phyloP scores from a whole-genome alignment of 2,888 invertebrate genomes.

The Rotaria macrura region DNA sequence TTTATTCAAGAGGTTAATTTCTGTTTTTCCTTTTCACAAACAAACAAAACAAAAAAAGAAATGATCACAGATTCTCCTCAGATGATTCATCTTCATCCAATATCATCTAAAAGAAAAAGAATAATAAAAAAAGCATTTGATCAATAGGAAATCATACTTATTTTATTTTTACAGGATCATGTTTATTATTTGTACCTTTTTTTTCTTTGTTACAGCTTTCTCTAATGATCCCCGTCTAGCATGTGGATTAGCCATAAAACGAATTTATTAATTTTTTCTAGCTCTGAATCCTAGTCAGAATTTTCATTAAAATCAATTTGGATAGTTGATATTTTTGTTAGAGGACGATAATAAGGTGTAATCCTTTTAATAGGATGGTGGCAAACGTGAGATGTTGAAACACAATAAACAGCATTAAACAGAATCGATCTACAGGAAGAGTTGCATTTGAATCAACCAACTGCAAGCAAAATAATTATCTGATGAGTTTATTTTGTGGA shows the following conservation, averaged over 20 bases:
- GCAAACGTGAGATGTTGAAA: slow-evolving; percentile 80
- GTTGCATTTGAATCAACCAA: slow-evolving; percentile 11
- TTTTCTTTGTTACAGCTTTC: neutral
- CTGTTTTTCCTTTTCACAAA: neutral
- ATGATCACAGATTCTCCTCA: neutral
- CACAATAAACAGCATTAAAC: slow-evolving; percentile 62
- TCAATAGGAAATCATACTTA: neutral
- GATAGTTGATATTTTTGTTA: slow-evolving; percentile 21
- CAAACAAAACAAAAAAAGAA: neutral
- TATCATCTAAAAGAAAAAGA: neutral
- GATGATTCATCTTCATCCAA: neutral
- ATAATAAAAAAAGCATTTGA: neutral
- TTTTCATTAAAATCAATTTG: slow-evolving; percentile 26
- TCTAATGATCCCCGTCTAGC: slow-evolving; percentile 27
- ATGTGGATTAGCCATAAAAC: slow-evolving; percentile 25
- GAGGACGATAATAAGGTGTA: slow-evolving; percentile 53
- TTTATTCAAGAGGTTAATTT: neutral
- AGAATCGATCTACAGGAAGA: slow-evolving; percentile 60
- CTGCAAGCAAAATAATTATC: neutral
- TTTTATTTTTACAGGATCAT: neutral
- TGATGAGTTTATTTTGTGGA: slow-evolving; percentile 36
- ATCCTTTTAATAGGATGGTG: slow-evolving; percentile 80
- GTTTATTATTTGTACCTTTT: neutral
- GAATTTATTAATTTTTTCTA: slow-evolving; percentile 27
- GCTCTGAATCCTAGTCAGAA: slow-evolving; percentile 23